A percentile compares a stretch with the other conserved stretches of the same genome.
These are phyloP conservation scores for Drosophila paulistorum DNA, from an alignment of 1,140 invertebrate genomes.

Conservation along the genomic window DNA sequence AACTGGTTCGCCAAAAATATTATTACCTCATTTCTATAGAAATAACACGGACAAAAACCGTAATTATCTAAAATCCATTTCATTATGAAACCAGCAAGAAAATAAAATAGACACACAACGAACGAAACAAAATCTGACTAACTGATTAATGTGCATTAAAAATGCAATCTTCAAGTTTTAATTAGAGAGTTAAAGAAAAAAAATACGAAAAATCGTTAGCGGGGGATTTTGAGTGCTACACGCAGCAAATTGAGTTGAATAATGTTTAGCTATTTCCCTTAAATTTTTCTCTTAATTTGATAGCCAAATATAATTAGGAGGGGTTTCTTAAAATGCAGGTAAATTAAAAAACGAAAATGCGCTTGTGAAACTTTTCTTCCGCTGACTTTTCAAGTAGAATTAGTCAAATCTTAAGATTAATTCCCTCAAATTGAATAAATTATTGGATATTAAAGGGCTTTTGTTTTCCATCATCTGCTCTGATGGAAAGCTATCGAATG, in stretches of 20 bases:
- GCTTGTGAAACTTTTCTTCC: no score
- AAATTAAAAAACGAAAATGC: background rate
- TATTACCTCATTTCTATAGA: constrained; percentile 65
- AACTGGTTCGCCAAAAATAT: constrained; percentile 70
- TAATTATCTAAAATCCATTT: constrained; percentile 46
- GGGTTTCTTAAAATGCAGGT: background rate
- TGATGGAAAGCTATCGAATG: no score
- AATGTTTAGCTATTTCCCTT: background rate
- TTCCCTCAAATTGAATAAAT: no score
- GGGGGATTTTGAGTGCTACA: constrained; percentile 19
- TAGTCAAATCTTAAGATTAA: no score
- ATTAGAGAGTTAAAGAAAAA: constrained; percentile 10
- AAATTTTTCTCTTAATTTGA: background rate
- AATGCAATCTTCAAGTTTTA: constrained; percentile 44
- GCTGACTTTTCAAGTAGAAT: no score
- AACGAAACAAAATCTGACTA: constrained; percentile 10
- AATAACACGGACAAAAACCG: constrained; percentile 10
- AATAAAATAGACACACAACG: background rate
- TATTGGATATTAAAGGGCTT: no score
- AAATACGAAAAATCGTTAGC: no score
- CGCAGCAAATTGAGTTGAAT: background rate
- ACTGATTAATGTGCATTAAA: constrained; percentile 48
- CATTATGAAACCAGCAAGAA: constrained; percentile 25
- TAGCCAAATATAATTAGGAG: background rate
- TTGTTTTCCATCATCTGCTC: no score